phyloP scores from a whole-genome alignment of 2,113 vertebrate genomes.

The Sphaerodactylus townsendi region DNA sequence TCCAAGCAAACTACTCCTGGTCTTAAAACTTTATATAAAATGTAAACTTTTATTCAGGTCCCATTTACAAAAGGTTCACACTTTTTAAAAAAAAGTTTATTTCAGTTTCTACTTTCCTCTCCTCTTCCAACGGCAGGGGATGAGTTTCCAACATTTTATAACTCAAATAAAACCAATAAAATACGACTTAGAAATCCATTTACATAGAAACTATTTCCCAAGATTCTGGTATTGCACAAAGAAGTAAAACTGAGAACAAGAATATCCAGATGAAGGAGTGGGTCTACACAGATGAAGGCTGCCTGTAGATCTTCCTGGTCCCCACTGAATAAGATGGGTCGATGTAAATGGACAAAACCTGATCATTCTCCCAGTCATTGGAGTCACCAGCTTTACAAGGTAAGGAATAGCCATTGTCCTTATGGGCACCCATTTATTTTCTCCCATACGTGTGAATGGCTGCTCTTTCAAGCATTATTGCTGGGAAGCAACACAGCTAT shows the following conservation, averaged over 20 bases:
- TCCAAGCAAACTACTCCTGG: neutral
- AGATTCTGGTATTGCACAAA: neutral
- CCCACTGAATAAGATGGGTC: neutral
- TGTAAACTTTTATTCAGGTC: constrained; percentile 5
- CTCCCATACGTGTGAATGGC: neutral
- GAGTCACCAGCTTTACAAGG: neutral
- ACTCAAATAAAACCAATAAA: neutral
- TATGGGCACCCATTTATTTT: neutral
- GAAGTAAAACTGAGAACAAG: neutral
- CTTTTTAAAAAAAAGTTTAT: neutral
- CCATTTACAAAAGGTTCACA: neutral
- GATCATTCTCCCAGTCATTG: neutral
- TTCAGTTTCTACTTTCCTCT: neutral
- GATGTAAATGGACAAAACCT: neutral
- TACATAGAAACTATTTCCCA: neutral
- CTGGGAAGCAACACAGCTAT: too few relatives aligned
- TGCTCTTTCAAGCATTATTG: too few relatives aligned
- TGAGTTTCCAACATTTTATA: neutral
- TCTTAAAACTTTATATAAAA: neutral
- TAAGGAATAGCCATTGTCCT: neutral
- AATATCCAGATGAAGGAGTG: neutral
- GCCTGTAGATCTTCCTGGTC: neutral
- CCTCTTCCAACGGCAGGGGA: neutral
- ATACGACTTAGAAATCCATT: neutral
- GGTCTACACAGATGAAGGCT: neutral